Evolutionary conservation across 2,113 vertebrate genomes (phyloP).

Genomic region (Uropsilus gracilis): DNA sequence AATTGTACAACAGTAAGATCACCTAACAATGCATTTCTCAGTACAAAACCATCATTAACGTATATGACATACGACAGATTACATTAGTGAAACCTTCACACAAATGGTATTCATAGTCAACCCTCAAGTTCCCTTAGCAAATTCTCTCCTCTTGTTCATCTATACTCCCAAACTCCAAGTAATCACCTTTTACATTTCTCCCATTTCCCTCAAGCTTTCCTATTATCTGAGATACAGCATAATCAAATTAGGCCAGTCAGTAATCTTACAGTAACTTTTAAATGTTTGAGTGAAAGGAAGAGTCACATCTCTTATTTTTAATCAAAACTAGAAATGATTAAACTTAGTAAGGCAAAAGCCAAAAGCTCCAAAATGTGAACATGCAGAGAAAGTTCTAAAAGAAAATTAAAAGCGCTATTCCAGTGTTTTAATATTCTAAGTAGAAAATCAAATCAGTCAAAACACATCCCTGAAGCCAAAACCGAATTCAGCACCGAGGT

Average conservation of each 20-base stretch:
- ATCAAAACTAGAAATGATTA: background rate
- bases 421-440: too few relatives aligned
- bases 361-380: background rate
- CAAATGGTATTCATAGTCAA: background rate
- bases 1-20: too few relatives aligned
- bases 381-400: background rate
- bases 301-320: background rate
- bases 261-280: background rate
- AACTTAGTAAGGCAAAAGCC: background rate
- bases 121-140: background rate
- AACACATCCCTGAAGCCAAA: too few relatives aligned
- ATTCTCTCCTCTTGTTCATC: too few relatives aligned
- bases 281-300: background rate
- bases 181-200: background rate
- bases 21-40: background rate
- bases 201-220: background rate
- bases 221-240: background rate
- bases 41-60: background rate
- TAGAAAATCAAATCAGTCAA: too few relatives aligned
- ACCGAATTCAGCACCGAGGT: too few relatives aligned
- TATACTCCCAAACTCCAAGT: background rate
- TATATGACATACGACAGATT: background rate
- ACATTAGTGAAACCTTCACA: background rate
- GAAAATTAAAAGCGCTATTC: too few relatives aligned
- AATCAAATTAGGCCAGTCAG: background rate